Evolutionary conservation across 1,140 invertebrate species (phyloP).

Genomic region (Venustaconcha ellipsiformis): DNA sequence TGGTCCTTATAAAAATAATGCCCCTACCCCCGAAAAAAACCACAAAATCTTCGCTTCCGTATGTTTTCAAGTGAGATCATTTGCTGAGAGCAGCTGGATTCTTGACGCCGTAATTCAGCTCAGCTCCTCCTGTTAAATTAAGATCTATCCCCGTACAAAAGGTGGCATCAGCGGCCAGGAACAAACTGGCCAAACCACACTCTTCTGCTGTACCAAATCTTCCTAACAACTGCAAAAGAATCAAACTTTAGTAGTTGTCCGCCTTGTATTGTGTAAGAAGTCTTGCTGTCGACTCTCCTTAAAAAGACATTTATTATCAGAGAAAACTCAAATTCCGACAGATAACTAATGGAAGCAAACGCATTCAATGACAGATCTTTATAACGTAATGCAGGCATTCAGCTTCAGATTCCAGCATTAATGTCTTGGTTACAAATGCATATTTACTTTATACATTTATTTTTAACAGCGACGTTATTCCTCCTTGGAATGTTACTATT

Average conservation of each 20-base stretch:
- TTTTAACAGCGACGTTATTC: no score
- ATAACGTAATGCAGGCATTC: background rate
- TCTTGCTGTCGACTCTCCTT: background rate
- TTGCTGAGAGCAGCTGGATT: slow-evolving; percentile 18
- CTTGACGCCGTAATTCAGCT: slow-evolving; percentile 65
- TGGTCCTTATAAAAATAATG: no score
- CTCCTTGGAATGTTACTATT: no score
- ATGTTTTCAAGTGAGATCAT: no score
- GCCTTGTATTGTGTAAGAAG: background rate
- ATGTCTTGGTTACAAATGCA: no score
- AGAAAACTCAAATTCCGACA: background rate
- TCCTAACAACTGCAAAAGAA: slow-evolving; percentile 57
- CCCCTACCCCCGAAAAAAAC: no score
- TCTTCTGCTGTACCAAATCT: slow-evolving; percentile 64
- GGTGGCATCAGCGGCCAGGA: slow-evolving; percentile 66
- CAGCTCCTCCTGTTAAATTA: slow-evolving; percentile 64
- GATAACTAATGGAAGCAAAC: background rate
- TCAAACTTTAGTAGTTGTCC: background rate
- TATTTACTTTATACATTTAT: no score
- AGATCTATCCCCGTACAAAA: slow-evolving; percentile 68
- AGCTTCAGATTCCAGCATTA: background rate
- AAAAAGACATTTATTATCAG: background rate
- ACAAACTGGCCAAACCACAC: slow-evolving; percentile 61
- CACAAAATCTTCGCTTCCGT: no score
- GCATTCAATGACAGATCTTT: background rate